Evolutionary conservation across 2,797 vertebrate species (phyloP).

Genomic region (Danio tinwini): DNA sequence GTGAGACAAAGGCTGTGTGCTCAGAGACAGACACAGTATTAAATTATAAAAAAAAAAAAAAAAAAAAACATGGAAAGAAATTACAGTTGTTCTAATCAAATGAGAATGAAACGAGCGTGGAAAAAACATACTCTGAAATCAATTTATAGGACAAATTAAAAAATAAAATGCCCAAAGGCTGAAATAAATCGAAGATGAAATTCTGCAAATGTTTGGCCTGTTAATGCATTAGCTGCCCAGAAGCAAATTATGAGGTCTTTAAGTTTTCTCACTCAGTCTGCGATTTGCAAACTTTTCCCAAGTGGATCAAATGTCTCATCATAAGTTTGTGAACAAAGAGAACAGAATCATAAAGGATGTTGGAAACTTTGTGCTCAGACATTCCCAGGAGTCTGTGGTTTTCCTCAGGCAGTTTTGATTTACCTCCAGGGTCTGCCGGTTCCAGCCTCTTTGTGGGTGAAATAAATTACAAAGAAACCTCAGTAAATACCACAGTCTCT

Average conservation of each 20-base stretch:
- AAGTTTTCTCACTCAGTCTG: neutral
- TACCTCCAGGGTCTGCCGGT: constrained; percentile 27
- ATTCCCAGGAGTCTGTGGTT: constrained; percentile 22
- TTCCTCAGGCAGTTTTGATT: constrained; percentile 38
- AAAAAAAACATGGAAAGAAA: constrained; percentile 24
- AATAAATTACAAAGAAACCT: constrained; percentile 12
- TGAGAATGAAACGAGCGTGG: neutral
- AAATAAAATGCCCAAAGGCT: constrained; percentile 21
- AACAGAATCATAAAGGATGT: constrained; percentile 20
- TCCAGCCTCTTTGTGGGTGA: constrained; percentile 15
- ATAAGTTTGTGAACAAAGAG: neutral
- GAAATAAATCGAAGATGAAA: constrained; percentile 23
- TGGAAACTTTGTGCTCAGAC: neutral
- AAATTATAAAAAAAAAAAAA: neutral
- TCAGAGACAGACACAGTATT: neutral
- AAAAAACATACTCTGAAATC: neutral
- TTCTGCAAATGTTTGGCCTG: constrained; percentile 8
- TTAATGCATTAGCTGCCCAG: neutral
- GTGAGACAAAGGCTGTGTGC: neutral
- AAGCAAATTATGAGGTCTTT: neutral
- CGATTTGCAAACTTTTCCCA: neutral
- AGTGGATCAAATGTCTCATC: constrained; percentile 4
- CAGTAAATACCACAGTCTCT: constrained; percentile 10
- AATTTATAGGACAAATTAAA: constrained; percentile 8
- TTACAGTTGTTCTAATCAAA: constrained; percentile 30